Evolutionary conservation across 2,113 vertebrate genomes (phyloP).

Genomic region (Thunnus maccoyii): DNA sequence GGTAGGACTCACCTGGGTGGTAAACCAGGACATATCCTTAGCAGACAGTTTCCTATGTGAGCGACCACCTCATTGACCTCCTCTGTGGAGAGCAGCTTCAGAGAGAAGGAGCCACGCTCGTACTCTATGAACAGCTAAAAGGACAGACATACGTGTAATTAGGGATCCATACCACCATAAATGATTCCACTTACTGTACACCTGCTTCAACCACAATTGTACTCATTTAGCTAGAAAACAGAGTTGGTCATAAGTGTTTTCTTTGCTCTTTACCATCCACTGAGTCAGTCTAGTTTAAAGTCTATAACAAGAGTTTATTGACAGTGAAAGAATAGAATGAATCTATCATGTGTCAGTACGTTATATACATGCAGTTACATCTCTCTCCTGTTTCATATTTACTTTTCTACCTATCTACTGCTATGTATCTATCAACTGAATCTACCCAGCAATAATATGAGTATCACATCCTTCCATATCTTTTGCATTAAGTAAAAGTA

Average conservation of each 20-base stretch:
- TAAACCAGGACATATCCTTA: conserved; percentile 93
- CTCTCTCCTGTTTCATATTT: background rate
- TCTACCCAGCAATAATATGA: background rate
- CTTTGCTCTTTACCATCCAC: background rate
- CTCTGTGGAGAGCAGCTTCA: conserved; percentile 92
- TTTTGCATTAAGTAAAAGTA: conserved; percentile 15
- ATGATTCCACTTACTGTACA: background rate
- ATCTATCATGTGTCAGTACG: background rate
- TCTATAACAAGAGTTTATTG: background rate
- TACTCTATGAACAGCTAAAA: conserved; percentile 92
- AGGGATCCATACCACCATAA: background rate
- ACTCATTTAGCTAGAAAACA: background rate
- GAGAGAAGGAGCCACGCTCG: conserved; percentile 89
- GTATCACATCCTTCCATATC: conserved; percentile 15
- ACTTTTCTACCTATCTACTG: background rate
- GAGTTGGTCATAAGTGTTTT: background rate
- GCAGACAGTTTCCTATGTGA: conserved; percentile 92
- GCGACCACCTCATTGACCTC: conserved; percentile 94
- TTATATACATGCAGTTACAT: background rate
- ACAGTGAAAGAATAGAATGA: background rate
- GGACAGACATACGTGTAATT: conserved; percentile 14
- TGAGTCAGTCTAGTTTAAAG: background rate
- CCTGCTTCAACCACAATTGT: background rate
- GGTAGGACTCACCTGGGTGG: conserved; percentile 89
- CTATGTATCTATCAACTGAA: background rate